Evolutionary conservation across 2,113 vertebrate genomes (phyloP).

Genomic region (Ellobius talpinus): DNA sequence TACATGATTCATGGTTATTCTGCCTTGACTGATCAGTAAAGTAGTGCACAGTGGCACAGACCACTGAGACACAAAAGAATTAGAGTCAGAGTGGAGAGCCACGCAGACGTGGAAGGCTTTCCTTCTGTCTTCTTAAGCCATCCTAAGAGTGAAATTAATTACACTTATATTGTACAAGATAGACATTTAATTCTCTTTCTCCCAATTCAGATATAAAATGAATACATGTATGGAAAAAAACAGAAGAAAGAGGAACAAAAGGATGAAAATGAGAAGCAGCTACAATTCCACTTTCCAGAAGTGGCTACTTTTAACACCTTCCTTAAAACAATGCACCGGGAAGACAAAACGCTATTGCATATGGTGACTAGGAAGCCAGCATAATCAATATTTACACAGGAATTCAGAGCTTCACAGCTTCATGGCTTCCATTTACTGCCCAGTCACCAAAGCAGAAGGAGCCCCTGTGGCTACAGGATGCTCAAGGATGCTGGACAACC

Average conservation of each 20-base stretch:
- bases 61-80: neutral
- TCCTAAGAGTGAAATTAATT: neutral
- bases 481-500: neutral
- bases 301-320: neutral
- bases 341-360: neutral
- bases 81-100: neutral
- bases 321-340: neutral
- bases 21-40: neutral
- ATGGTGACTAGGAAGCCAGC: neutral
- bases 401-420: neutral
- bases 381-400: neutral
- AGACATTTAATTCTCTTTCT: neutral
- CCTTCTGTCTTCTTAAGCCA: neutral
- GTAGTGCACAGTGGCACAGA: neutral
- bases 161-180: neutral
- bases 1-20: neutral
- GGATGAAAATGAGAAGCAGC: constrained; percentile 1
- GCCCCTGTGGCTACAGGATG: neutral
- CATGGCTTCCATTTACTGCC: neutral
- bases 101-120: neutral
- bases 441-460: neutral
- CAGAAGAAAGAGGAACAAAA: neutral
- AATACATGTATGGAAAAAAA: neutral
- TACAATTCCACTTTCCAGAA: neutral
- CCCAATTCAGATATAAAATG: neutral